Percentiles rank a stretch among this genome's conserved stretches.
phyloP scores from a whole-genome alignment of 2,797 vertebrate species.

The Podarcis lilfordi region DNA sequence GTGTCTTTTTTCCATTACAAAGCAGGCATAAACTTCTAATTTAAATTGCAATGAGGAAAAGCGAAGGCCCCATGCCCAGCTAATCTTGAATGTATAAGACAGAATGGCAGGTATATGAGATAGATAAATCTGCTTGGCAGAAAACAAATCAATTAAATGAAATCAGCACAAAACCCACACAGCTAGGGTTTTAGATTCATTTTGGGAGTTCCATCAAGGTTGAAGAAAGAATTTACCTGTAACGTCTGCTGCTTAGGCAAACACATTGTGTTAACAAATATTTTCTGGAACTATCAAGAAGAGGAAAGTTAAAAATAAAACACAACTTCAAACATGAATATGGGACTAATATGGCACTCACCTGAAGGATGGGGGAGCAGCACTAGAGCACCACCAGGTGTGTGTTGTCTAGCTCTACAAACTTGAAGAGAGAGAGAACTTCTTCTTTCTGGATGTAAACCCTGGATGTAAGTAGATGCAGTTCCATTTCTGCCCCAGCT shows the following conservation, averaged over 20 bases:
- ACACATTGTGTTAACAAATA: background rate
- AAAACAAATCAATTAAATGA: conserved; percentile 26
- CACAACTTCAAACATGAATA: conserved; percentile 32
- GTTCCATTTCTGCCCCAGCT: too few species aligned
- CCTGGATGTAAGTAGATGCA: too few species aligned
- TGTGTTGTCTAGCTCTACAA: too few species aligned
- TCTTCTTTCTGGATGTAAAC: too few species aligned
- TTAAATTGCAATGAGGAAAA: conserved; percentile 13
- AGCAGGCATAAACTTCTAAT: background rate
- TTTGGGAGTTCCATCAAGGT: conserved; percentile 34
- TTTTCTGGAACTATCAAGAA: conserved; percentile 10
- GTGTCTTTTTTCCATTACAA: conserved; percentile 19
- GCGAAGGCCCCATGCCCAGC: background rate
- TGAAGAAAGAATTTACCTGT: conserved; percentile 31
- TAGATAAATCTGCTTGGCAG: conserved; percentile 15
- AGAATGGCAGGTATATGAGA: background rate
- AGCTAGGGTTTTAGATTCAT: conserved; percentile 14
- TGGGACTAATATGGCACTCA: background rate
- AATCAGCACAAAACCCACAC: background rate
- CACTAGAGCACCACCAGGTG: too few species aligned
- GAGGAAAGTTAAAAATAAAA: conserved; percentile 16
- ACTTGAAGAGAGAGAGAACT: too few species aligned
- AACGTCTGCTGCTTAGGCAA: conserved; percentile 6
- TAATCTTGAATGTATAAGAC: conserved; percentile 13
- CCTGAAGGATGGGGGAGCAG: too few species aligned